Evolutionary conservation across 2,888 invertebrate genomes (phyloP), one percentile per base, ranked within the genome.

Genomic region (Chesias legatella): DNA sequence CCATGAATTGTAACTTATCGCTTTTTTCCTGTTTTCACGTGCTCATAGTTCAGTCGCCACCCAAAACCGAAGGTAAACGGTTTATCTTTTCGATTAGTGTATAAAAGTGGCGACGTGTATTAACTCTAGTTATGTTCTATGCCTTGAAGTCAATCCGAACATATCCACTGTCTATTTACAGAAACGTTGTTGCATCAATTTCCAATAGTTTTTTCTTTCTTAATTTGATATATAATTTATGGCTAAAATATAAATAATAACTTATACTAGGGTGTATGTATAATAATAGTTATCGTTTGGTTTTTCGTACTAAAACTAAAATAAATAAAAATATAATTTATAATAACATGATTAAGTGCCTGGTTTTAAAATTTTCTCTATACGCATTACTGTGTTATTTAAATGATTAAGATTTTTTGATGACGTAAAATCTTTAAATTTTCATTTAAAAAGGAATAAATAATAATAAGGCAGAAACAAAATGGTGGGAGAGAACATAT

Each of bases 271-370:
- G 45, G 54, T 56, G 50, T 63, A 66, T 54, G 53, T 63, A 63
- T 64, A 71, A 59, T 63, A 69, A 66, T 63, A 63, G 60, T 56
- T 70, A 76, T 65, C 70, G 79, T 79, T 80, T 80, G 79, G 79
- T 79, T 73, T 73, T 67, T 68, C 70, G 51, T 71, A 67, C 73
- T 79, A 73, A 60, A 71, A 65, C 78, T 79, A 74, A 67, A 58
- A 65, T 60, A 36, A 33, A 54, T 52, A 56, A 51, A 51, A 51
- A 43, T 36, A 45, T 43, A 48, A 27, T 21, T 37, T 38, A 43
- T 45, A 49, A 46, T 48, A 43, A 38, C 47, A 33, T 36, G 13
- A 22, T 33, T 43, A 51, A 47, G 52, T 46, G 44, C 43, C 52
- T 34, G 52, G 46, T 44, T 51, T 42, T 25, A 10, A 42, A 36